Conservation (phyloP, 2,888 invertebrate species). For the Ligdia adustata region DNA sequence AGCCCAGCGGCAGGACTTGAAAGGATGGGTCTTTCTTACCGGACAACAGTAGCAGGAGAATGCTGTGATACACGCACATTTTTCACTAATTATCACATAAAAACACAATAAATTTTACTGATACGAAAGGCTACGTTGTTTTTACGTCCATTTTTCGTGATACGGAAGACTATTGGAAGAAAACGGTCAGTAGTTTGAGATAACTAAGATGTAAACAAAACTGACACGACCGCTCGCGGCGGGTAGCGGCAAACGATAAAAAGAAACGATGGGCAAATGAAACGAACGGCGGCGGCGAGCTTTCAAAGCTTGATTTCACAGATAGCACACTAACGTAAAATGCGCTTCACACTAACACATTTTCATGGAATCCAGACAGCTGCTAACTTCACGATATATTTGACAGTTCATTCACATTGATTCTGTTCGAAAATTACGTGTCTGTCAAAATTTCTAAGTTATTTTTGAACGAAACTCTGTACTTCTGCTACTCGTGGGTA, state of each 20-base stretch:
- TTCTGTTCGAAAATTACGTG: conserved; percentile 50
- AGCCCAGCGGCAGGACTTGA: conserved; percentile 45
- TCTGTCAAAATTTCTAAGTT: too few species aligned
- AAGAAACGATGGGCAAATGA: conserved; percentile 32
- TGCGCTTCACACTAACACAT: conserved; percentile 40
- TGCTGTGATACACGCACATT: conserved; percentile 65
- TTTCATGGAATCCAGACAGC: conserved; percentile 58
- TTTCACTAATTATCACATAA: conserved; percentile 57
- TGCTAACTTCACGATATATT: conserved; percentile 72
- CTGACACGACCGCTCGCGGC: conserved; percentile 42
- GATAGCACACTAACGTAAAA: conserved; percentile 55
- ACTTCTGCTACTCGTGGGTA: conserved; percentile 4
- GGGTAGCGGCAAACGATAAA: conserved; percentile 47
- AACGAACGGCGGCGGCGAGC: conserved; percentile 46
- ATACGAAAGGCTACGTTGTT: conserved; percentile 28
- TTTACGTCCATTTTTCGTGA: conserved; percentile 50
- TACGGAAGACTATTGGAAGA: conserved; percentile 47
- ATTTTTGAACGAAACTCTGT: conserved; percentile 1
- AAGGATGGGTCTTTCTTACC: conserved; percentile 79
- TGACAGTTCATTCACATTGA: conserved; percentile 76
- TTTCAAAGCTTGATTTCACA: conserved; percentile 56
- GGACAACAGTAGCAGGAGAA: conserved; percentile 66
- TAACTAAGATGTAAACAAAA: conserved; percentile 50
- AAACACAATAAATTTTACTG: conserved; percentile 36
- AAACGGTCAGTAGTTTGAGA: conserved; percentile 48